Evolutionary conservation across 2,888 invertebrate genomes (phyloP).

Genomic region (Timema cristinae): DNA sequence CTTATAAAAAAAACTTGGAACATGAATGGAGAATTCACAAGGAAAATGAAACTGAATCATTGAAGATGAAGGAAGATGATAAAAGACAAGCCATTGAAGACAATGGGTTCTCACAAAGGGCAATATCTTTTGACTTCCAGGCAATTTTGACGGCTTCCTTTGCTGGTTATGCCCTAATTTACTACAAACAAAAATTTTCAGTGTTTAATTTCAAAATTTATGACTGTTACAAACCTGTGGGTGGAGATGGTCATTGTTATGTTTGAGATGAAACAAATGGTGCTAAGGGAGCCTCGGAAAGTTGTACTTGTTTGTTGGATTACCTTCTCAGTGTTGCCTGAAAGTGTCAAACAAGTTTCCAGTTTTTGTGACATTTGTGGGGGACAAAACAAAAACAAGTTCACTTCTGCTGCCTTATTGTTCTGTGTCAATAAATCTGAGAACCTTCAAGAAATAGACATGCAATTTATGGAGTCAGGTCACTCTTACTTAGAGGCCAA

Average conservation of each 20-base stretch:
- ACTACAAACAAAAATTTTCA: conserved; percentile 1
- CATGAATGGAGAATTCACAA: conserved; percentile 10
- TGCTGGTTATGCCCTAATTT: conserved; percentile 13
- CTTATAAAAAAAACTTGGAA: background rate
- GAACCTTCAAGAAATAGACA: conserved; percentile 8
- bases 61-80: conserved; percentile 13
- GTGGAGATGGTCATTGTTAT: background rate
- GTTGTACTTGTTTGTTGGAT: background rate
- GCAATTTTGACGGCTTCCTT: conserved; percentile 5
- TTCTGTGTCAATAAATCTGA: conserved; percentile 13
- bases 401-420: conserved; percentile 2
- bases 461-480: conserved; percentile 5
- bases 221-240: background rate
- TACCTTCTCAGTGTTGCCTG: background rate
- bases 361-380: background rate
- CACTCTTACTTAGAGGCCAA: background rate
- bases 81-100: conserved; percentile 6
- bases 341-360: conserved; percentile 7
- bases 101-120: background rate
- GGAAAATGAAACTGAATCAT: background rate
- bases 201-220: conserved; percentile 3
- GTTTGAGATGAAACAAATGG: background rate
- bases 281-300: background rate
- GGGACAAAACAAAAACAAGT: background rate
- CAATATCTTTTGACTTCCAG: conserved; percentile 4